phyloP scores from a whole-genome alignment of 2,113 vertebrate genomes.

The Carettochelys insculpta region DNA sequence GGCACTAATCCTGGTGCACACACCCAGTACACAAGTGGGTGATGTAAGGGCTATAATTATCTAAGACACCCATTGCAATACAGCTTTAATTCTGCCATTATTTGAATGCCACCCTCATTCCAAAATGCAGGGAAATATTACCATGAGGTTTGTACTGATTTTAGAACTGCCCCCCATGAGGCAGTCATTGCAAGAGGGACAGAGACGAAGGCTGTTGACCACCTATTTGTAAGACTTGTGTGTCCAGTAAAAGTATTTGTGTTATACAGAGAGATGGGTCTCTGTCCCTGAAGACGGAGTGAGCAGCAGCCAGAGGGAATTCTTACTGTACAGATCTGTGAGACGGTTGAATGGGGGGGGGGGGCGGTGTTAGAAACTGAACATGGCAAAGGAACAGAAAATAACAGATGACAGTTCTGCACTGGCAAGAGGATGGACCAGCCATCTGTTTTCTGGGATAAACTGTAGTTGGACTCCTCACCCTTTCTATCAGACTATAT shows the following conservation, averaged over 20 bases:
- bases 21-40: not conserved
- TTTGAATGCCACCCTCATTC: not conserved
- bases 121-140: not conserved
- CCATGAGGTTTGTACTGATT: not conserved
- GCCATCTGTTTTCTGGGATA: accelerated
- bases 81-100: not conserved
- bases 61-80: not conserved
- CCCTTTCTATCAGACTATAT: not conserved
- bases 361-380: constrained; percentile 22
- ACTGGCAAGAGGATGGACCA: not conserved
- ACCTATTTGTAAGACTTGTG: not conserved
- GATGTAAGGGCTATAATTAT: not conserved
- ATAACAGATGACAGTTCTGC: not conserved
- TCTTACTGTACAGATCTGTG: constrained; percentile 15
- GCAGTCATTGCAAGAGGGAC: not conserved
- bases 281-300: constrained; percentile 21
- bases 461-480: not conserved
- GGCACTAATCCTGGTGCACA: not conserved
- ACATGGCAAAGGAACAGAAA: not conserved
- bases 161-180: not conserved
- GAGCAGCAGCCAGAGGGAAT: not conserved
- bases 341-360: not conserved
- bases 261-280: constrained; percentile 19
- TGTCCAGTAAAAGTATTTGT: constrained; percentile 13
- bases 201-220: constrained; percentile 12